phyloP scores from a whole-genome alignment of 1,140 invertebrate genomes.

The Cotesia chilonis region DNA sequence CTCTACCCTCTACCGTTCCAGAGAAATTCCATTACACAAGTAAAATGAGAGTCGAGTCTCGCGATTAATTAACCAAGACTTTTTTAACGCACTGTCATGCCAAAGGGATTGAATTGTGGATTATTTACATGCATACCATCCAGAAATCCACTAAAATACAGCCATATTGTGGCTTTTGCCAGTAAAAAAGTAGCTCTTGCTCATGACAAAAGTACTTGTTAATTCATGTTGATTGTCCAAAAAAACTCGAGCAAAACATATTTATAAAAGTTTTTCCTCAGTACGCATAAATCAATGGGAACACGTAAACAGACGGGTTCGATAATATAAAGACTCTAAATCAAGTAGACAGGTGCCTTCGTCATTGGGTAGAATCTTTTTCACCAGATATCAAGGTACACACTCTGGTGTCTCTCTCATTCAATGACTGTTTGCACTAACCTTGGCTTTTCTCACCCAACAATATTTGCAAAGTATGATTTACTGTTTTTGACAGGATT shows the following conservation, averaged over 20 bases:
- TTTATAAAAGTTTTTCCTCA: slow-evolving; percentile 27
- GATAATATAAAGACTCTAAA: slow-evolving; percentile 48
- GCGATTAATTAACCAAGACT: slow-evolving; percentile 41
- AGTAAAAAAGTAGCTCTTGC: neutral
- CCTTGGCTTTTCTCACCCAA: slow-evolving; percentile 19
- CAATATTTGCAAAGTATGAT: slow-evolving; percentile 46
- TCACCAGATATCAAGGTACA: neutral
- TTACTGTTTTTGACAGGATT: slow-evolving; percentile 60
- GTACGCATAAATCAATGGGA: slow-evolving; percentile 33
- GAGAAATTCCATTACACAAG: slow-evolving; percentile 43
- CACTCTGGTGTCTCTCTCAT: slow-evolving; percentile 1
- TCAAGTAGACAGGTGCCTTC: slow-evolving; percentile 47
- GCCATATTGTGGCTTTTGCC: neutral
- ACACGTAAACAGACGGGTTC: slow-evolving; percentile 41
- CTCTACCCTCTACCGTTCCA: slow-evolving; percentile 27
- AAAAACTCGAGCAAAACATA: slow-evolving; percentile 1
- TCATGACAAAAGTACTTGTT: slow-evolving; percentile 22
- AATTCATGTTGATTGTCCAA: slow-evolving; percentile 10
- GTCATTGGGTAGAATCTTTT: slow-evolving; percentile 32
- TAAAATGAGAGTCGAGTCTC: slow-evolving; percentile 32
- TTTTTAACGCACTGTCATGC: slow-evolving; percentile 26
- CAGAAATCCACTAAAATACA: slow-evolving; percentile 6
- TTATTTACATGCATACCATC: slow-evolving; percentile 7
- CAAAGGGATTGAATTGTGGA: slow-evolving; percentile 13
- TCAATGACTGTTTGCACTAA: neutral